Evolutionary conservation across 2,113 vertebrate species (phyloP), one percentile per base, ranked within the genome.

Genomic region (Labeo rohita): DNA sequence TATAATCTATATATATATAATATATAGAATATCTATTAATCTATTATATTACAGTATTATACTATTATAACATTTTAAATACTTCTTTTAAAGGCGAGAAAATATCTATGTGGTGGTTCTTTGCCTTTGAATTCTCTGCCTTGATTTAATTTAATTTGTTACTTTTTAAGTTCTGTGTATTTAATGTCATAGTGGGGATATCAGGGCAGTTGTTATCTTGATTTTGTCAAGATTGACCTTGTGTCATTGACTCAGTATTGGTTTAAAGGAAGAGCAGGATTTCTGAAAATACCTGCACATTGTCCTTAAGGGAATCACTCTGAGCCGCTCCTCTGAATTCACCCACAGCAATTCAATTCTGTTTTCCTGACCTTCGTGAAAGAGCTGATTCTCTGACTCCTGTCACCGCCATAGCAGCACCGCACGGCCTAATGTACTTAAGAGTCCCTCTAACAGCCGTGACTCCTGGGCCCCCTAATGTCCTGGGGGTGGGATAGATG

Each of bases 391-490:
- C 95, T 96, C 94, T 95, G 94, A 97, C 94, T 95, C 95, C 95
- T 95, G 95, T 94, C 94, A 94, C 94, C 94, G 96, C 93, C 94
- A 96, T 94, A 94, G 92, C 96, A 96, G 93, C 95, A 94, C 94
- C 5, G 94, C 96, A 95, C 96, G 94, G 90, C 94, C 90, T 93
- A 94, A 96, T 96, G 96, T 94, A 94, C 96, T 96, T 96, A 96
- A 97, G 96, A 97, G 92, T 93, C 94, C 91, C 81, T 79, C 93
- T 97, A 98, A 98, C 94, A 97, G 95, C 95, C 97, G 90, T 98
- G 96, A 98, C 97, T 97, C 96, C 97, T 97, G 92, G 93, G 92
- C 95, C 88, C 84, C 86, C 91, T 87, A 83, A 91, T 86, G 90
- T 94, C 95, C 95, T 94, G 92, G 92, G 94, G 96, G 94, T 89